Conservation (phyloP, 2,797 vertebrate genomes). For the Sarcoramphus papa region DNA sequence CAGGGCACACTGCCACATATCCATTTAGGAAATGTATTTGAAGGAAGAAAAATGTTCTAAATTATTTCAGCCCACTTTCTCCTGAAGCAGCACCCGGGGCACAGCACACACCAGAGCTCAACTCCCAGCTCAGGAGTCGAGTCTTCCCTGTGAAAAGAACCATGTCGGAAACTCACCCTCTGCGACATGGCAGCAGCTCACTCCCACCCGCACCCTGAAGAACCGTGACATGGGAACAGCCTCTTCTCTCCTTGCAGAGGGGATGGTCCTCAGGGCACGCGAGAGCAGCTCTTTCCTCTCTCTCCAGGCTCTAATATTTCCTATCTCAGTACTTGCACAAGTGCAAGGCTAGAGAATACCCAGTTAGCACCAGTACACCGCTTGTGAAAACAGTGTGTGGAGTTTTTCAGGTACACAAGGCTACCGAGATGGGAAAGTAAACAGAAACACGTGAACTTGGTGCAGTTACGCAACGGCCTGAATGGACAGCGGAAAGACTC, state of each 20-base stretch:
- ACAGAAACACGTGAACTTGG: background rate
- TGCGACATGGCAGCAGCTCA: background rate
- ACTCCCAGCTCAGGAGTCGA: background rate
- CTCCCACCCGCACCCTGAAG: background rate
- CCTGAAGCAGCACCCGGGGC: background rate
- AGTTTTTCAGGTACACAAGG: background rate
- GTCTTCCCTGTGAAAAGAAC: background rate
- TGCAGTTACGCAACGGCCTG: background rate
- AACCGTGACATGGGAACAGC: background rate
- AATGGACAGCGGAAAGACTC: background rate
- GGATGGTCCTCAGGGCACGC: background rate
- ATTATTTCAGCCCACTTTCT: background rate
- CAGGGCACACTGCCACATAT: background rate
- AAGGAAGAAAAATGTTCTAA: background rate
- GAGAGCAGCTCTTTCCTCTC: rapidly evolving
- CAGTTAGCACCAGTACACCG: background rate
- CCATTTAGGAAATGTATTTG: background rate
- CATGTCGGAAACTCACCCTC: background rate
- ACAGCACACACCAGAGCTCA: background rate
- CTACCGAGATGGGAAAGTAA: background rate
- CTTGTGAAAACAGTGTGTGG: rapidly evolving
- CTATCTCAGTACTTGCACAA: rapidly evolving
- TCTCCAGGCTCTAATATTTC: background rate
- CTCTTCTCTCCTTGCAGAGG: background rate
- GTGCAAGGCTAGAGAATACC: background rate